Evolutionary conservation across 2,888 invertebrate species (phyloP).

Genomic region (Sinohyriopsis cumingii): DNA sequence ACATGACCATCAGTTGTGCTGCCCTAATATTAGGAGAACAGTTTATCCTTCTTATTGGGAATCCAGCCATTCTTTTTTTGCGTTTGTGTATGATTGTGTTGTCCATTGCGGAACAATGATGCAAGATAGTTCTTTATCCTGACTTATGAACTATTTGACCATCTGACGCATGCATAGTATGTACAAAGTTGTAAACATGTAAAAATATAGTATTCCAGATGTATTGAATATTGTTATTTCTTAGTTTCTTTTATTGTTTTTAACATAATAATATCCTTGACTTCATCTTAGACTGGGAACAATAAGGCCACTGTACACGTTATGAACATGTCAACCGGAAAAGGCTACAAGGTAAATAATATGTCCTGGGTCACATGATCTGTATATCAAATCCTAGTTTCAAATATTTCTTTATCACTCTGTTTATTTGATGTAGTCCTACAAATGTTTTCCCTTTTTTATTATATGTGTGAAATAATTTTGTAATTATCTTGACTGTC

Average conservation of each 20-base stretch:
- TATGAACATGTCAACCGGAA: conserved; percentile 88
- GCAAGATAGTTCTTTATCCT: too few relatives aligned
- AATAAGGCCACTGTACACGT: conserved; percentile 82
- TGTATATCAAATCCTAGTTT: conserved; percentile 4
- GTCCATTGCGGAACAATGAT: too few relatives aligned
- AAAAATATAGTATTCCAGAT: too few relatives aligned
- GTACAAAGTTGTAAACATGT: too few relatives aligned
- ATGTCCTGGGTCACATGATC: background rate
- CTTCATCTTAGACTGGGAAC: conserved; percentile 65
- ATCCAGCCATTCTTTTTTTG: too few relatives aligned
- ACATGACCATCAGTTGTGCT: too few relatives aligned
- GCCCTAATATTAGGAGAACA: too few relatives aligned
- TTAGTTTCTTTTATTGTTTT: background rate
- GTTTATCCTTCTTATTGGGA: too few relatives aligned
- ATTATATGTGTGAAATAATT: background rate
- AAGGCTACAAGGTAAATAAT: conserved; percentile 75
- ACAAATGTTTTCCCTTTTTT: background rate
- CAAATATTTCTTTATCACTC: background rate
- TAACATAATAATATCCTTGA: conserved; percentile 25
- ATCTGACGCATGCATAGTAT: too few relatives aligned
- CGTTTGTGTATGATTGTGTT: too few relatives aligned
- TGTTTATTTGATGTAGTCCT: background rate
- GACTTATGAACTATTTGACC: too few relatives aligned
- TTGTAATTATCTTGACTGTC: background rate
- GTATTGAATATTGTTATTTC: too few relatives aligned